Percentiles rank a stretch among this genome's conserved stretches.
phyloP scores from a whole-genome alignment of 2,113 vertebrate genomes.

The Donacobius atricapilla region DNA sequence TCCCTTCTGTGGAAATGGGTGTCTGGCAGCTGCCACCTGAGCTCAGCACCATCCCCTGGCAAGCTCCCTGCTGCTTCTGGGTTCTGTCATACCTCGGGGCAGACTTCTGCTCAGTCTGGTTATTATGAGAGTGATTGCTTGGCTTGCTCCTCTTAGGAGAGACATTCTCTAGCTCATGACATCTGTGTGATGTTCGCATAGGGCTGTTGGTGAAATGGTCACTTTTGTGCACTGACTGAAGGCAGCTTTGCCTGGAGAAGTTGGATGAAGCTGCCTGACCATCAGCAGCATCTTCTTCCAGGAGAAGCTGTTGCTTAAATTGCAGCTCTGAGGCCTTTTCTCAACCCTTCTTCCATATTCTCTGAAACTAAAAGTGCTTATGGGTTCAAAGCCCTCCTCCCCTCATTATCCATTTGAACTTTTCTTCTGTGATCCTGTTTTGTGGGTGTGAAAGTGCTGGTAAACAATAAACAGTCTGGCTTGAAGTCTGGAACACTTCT shows the following conservation, averaged over 20 bases:
- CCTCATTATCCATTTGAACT: not conserved
- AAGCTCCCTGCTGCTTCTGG: not conserved
- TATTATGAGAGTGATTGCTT: not conserved
- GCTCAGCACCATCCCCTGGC: not conserved
- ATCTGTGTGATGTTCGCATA: not conserved
- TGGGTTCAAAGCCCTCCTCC: not conserved
- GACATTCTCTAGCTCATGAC: accelerated
- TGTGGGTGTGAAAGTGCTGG: not conserved
- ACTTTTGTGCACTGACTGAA: not conserved
- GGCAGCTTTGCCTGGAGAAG: not conserved
- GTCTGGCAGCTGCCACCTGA: not conserved
- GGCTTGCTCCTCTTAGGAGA: not conserved
- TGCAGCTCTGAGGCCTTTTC: not conserved
- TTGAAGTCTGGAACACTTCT: not conserved
- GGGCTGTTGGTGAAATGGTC: not conserved
- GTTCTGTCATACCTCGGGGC: not conserved
- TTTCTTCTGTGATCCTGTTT: not conserved
- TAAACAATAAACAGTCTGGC: not conserved
- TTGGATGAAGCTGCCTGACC: accelerated
- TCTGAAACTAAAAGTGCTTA: not conserved
- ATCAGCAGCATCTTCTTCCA: not conserved
- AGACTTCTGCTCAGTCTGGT: not conserved
- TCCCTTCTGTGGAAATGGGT: not conserved
- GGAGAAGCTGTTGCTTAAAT: not conserved
- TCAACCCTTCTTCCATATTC: not conserved